Conservation (phyloP, 2,888 invertebrate genomes). For the Cephus nigrinus region DNA sequence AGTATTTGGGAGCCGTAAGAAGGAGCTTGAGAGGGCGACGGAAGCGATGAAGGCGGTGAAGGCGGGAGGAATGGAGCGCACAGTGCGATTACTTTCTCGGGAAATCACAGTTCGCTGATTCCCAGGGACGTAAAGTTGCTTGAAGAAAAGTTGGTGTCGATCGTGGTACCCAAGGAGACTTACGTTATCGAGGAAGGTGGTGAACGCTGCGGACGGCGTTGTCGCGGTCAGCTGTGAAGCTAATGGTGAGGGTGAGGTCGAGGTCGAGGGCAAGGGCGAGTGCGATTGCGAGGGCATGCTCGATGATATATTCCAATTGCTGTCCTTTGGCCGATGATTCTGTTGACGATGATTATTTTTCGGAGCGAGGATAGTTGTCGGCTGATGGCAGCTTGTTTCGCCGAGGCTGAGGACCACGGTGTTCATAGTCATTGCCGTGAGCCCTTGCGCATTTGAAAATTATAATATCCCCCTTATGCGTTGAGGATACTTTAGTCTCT, state of each 20-base stretch:
- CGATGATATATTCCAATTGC: constrained; percentile 29
- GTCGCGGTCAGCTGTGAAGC: not conserved
- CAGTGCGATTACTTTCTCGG: not conserved
- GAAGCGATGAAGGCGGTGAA: too few relatives aligned
- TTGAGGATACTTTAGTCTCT: not conserved
- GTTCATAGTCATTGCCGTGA: constrained; percentile 64
- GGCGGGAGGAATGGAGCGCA: not conserved
- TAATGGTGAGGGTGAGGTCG: not conserved
- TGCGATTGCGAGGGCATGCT: constrained; percentile 41
- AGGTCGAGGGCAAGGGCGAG: constrained; percentile 9
- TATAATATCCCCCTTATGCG: not conserved
- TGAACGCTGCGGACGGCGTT: not conserved
- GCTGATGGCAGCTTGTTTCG: constrained; percentile 55
- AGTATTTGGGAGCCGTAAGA: not conserved
- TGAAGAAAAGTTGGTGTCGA: not conserved
- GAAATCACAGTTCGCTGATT: not conserved
- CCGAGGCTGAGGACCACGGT: constrained; percentile 64
- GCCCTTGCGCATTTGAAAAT: not conserved
- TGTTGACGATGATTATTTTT: constrained; percentile 61
- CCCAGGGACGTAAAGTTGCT: not conserved
- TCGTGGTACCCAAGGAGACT: not conserved
- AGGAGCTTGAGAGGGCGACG: not conserved
- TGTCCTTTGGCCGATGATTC: constrained; percentile 24
- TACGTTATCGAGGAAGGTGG: constrained; percentile 18
- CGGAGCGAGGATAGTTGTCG: constrained; percentile 57